These are phyloP conservation scores for Drosophila aldrichi DNA, from an alignment of 2,888 invertebrate genomes.

Conservation along the genomic window DNA sequence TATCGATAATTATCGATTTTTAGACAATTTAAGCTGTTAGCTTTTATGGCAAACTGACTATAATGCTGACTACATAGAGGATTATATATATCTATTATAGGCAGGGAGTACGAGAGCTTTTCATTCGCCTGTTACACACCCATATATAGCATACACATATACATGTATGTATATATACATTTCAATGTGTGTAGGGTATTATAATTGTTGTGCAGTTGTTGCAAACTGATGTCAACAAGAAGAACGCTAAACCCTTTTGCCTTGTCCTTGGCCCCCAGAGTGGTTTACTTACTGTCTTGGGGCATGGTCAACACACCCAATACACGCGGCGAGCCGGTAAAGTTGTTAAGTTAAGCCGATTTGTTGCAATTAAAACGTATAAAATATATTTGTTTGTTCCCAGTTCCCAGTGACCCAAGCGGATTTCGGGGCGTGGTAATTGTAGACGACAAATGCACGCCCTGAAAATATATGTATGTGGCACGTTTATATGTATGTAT, in stretches of 20 bases:
- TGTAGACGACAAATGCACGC: conserved; percentile 16
- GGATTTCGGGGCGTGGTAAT: conserved; percentile 42
- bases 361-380: conserved; percentile 61
- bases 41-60: not conserved
- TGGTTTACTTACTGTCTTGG: not conserved
- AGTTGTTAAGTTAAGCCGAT: conserved; percentile 55
- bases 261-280: conserved; percentile 25
- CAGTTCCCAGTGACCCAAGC: conserved; percentile 35
- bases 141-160: not conserved
- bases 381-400: conserved; percentile 61
- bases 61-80: not conserved
- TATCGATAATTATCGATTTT: conserved; percentile 5
- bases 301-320: conserved; percentile 21
- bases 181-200: conserved; percentile 5
- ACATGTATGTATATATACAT: not conserved
- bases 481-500: not conserved
- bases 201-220: conserved; percentile 28
- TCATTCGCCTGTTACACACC: not conserved
- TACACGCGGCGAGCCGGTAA: not conserved
- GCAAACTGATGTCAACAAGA: conserved; percentile 32
- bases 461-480: not conserved
- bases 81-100: no score
- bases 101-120: no score
- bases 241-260: conserved; percentile 38
- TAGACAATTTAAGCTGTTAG: not conserved